A percentile compares a stretch with the other conserved stretches of the same genome.
phyloP scores from a whole-genome alignment of 2,113 vertebrate species.

The Paracanthobrama guichenoti region DNA sequence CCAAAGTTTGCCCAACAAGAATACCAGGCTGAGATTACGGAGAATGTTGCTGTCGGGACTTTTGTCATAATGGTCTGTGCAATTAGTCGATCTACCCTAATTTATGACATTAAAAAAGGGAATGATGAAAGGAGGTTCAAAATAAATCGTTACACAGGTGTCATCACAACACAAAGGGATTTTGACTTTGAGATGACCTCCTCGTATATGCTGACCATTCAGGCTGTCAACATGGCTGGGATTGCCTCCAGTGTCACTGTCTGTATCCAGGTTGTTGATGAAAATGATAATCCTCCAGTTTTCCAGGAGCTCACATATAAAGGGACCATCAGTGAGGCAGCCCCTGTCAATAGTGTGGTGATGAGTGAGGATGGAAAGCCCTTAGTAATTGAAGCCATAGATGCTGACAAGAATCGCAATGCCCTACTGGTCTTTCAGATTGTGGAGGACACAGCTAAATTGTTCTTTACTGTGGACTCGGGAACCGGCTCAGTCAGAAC shows the following conservation, averaged over 20 bases:
- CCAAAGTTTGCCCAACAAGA: conserved; percentile 90
- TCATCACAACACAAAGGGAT: conserved; percentile 82
- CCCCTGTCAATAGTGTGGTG: conserved; percentile 89
- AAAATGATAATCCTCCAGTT: conserved; percentile 89
- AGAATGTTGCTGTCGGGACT: conserved; percentile 86
- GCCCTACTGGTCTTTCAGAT: conserved; percentile 93
- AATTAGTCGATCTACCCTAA: conserved; percentile 85
- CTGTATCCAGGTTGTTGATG: conserved; percentile 88
- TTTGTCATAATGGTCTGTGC: conserved; percentile 85
- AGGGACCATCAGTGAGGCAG: conserved; percentile 88
- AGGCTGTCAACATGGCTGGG: conserved; percentile 91
- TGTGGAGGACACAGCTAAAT: conserved; percentile 87
- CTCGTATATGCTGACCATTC: conserved; percentile 82
- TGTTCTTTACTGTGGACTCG: conserved; percentile 93
- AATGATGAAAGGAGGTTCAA: conserved; percentile 81
- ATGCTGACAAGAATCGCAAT: conserved; percentile 91
- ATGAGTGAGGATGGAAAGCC: conserved; percentile 81
- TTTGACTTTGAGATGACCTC: conserved; percentile 87
- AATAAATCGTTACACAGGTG: conserved; percentile 91
- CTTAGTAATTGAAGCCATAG: conserved; percentile 86
- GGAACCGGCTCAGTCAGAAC: conserved; percentile 94
- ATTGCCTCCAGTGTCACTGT: conserved; percentile 84
- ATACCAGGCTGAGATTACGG: conserved; percentile 92
- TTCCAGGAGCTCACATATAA: conserved; percentile 85
- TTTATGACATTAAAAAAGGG: conserved; percentile 88